Evolutionary conservation across 2,113 vertebrate species (phyloP).

Genomic region (Ivindomyrus marchei): DNA sequence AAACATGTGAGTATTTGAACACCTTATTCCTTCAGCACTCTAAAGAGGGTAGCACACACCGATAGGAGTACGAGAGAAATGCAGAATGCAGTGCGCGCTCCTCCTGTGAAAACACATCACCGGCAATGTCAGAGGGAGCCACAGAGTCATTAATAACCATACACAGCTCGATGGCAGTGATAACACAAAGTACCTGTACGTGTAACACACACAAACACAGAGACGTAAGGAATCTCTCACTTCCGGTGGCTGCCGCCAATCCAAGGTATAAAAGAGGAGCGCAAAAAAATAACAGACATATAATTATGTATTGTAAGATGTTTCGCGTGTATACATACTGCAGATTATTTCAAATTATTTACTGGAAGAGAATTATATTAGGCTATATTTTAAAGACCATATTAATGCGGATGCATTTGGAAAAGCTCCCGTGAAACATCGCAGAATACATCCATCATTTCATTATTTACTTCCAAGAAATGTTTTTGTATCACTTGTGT

Average conservation of each 20-base stretch:
- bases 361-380: constrained; percentile 27
- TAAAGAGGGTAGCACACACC: constrained; percentile 26
- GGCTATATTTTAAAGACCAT: background rate
- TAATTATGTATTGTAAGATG: constrained; percentile 12
- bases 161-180: constrained; percentile 28
- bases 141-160: constrained; percentile 28
- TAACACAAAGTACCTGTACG: constrained; percentile 32
- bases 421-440: background rate
- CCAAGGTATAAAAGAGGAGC: constrained; percentile 18
- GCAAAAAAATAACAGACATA: background rate
- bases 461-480: background rate
- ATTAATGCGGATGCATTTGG: background rate
- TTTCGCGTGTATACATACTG: constrained; percentile 25
- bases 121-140: constrained; percentile 28
- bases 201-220: constrained; percentile 19
- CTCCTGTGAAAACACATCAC: constrained; percentile 24
- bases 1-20: constrained; percentile 29
- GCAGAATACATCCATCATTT: background rate
- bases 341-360: constrained; percentile 3
- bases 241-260: background rate
- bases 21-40: constrained; percentile 30
- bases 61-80: constrained; percentile 24
- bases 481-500: background rate
- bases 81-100: constrained; percentile 20
- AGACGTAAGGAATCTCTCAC: constrained; percentile 2